Conservation (phyloP, 2,113 vertebrate genomes). For the Cyanoliseus patagonus region DNA sequence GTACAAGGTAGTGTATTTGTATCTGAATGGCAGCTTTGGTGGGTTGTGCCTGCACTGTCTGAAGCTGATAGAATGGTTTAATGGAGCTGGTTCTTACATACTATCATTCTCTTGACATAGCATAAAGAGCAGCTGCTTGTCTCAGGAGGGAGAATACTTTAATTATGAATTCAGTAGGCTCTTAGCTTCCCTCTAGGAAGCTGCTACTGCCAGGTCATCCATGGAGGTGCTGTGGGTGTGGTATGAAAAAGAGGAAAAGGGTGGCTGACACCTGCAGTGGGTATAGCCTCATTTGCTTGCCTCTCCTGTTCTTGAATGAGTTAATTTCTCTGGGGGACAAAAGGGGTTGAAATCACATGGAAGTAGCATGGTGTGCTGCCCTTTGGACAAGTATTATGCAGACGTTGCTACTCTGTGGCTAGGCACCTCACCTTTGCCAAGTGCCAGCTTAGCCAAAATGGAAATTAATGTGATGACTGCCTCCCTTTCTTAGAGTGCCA, state of each 20-base stretch:
- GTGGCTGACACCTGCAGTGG: not conserved
- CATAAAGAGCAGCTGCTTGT: not conserved
- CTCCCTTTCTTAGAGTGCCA: not conserved
- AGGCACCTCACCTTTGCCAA: not conserved
- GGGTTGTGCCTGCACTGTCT: not conserved
- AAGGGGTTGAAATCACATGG: not conserved
- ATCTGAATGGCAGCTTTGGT: not conserved
- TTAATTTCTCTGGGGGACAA: not conserved
- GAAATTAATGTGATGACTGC: not conserved
- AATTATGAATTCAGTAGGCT: not conserved
- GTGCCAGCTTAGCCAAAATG: not conserved
- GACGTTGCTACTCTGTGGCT: not conserved
- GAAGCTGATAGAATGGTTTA: not conserved
- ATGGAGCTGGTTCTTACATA: not conserved
- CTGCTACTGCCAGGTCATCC: not conserved
- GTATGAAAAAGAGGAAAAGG: not conserved
- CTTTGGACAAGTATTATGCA: not conserved
- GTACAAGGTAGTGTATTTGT: not conserved
- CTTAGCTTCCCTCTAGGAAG: not conserved
- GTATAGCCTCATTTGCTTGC: not conserved
- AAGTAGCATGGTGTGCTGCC: not conserved
- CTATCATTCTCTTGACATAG: not conserved
- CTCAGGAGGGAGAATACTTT: not conserved
- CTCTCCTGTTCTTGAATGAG: conserved; percentile 18
- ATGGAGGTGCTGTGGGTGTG: not conserved